Evolutionary conservation across 2,797 vertebrate genomes (phyloP), one percentile per base, ranked within the genome.

Genomic region (Phalloptychus januarius): DNA sequence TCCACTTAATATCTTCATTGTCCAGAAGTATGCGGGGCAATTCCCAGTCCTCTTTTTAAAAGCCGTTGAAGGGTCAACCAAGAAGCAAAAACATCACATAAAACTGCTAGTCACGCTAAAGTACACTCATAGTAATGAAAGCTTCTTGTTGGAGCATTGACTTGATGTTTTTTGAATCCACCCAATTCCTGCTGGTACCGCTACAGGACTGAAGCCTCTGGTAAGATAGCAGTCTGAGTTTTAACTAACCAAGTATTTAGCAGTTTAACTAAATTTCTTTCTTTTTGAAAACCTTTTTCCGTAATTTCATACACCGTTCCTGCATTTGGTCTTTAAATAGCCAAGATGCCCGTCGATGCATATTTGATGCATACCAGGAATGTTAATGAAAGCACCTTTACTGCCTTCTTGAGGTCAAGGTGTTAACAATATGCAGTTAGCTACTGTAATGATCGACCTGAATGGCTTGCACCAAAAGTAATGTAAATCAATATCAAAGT

Each of bases 1-100:
- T 78, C 71, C 56, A 61, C 45, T 91, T 84, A 92, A 83, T 91
- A 81, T 88, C 90, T 91, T 85, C 85, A 91, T 91, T 93, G 90
- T 93, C 76, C 71, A 63, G 20, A 31, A 79, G 79, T 78, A 11
- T 45, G 48, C 18, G 20, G 63, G 50, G 5, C 38, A n/a, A 75
- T 70, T 42, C 61, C 75, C 75, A 81, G 75, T 79, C 79, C 75
- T 38, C 69, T 69, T 50, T 79, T 58, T 31, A 12, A 78, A 78
- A 80, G 50, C 69, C 80, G 85, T 90, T 83, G 87, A 83, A 83
- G 84, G 72, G 84, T 46, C 69, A 88, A 80, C 83, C 33, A 50
- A 61, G 50, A 79, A 81, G 71, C 74, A 67, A 52, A 76, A 10
- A 20, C 2, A 0, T 36, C 7, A 63, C 20, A 1, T 40, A 40